Base-by-base conservation (phyloP, 2,797 vertebrate species). In the Hypotaenidia okinawae region DNA sequence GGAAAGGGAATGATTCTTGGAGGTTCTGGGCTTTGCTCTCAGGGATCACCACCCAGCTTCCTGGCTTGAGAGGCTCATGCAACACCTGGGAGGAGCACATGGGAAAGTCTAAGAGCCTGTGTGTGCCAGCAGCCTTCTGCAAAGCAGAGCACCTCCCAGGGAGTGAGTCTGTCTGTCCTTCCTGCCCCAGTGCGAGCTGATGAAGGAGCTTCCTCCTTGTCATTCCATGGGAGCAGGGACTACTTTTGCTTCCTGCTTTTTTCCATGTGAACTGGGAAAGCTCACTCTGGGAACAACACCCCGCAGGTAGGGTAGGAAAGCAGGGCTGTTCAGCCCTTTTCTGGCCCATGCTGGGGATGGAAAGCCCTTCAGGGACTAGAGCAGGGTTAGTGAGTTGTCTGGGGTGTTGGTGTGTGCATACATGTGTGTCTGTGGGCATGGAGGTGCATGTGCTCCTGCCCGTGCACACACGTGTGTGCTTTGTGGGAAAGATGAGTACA, bases 331-430 rank as follows among this genome's bases (percentile, higher is more conserved):
- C 27, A 73, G 33, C 37, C 68, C 37, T 79, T 82, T 83, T 51
- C 37, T 27, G 61, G 84, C 70, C 82, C 16, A 2, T 3, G 1
- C 16, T 11, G 49, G 27, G 4, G 1, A 15, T 30, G 54, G 9
- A n/a, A 24, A 41, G 41, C 16, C 35, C 24, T 39, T 68, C 8
- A 16, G 63, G 77, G 55, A 7, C 21, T 18, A 41, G n/a, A 41
- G 51, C 59, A 32, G 39, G 64, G 23, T 84, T 52, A 37, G 14
- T 1, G 61, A 79, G 58, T 8, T 79, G 51, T n/a, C 5, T 10
- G 2, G 4, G 33, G 32, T 19, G 2, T 9, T 22, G 7, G 15
- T 4, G 16, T 3, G 0, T 58, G 70, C 14, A 6, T 37, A 6
- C 0, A 0, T n/a, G 45, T n/a, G 17, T 25, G 6, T 28, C 51